These are phyloP conservation scores for Pseudochirops corinnae DNA, from an alignment of 2,797 vertebrate species.

Conservation along the genomic window DNA sequence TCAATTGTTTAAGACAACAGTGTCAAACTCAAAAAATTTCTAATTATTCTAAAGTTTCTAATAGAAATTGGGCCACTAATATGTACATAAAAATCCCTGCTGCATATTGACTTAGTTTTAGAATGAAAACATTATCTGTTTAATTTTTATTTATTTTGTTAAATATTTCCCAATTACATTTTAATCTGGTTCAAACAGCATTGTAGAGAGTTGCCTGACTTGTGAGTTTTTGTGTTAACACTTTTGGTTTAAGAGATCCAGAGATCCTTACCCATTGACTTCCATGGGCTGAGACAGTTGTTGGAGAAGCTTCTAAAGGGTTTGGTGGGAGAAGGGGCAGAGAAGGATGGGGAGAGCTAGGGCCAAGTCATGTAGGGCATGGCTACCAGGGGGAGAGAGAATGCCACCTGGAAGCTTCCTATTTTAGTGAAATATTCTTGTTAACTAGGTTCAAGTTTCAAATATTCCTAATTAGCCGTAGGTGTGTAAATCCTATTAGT, in stretches of 20 bases:
- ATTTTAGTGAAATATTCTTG: no score
- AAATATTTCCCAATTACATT: background rate
- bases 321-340: background rate
- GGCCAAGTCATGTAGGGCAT: background rate
- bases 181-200: background rate
- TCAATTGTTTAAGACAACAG: background rate
- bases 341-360: background rate
- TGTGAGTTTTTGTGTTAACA: background rate
- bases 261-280: background rate
- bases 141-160: background rate
- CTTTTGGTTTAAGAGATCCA: background rate
- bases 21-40: background rate
- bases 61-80: background rate
- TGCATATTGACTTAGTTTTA: background rate
- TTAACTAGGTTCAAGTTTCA: background rate
- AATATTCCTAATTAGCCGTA: background rate
- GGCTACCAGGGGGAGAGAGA: background rate
- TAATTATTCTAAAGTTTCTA: background rate
- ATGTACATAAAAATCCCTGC: background rate
- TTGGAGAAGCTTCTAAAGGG: background rate
- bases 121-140: background rate
- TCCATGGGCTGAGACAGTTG: background rate
- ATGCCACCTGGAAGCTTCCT: background rate
- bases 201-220: background rate
- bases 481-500: background rate